These are phyloP conservation scores for Crematogaster levior DNA, from an alignment of 2,888 invertebrate genomes.

Conservation along the genomic window DNA sequence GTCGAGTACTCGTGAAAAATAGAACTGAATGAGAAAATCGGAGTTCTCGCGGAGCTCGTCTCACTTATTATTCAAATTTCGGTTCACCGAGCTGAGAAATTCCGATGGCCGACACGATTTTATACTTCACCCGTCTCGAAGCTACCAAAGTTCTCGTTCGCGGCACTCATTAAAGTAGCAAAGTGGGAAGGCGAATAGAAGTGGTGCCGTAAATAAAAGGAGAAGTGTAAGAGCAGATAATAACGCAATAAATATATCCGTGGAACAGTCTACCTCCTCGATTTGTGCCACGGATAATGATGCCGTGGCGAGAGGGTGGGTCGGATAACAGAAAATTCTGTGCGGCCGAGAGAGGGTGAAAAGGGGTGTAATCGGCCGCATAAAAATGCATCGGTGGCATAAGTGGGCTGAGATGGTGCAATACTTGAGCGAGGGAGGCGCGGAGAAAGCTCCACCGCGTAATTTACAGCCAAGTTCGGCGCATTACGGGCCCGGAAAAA, in stretches of 20 bases:
- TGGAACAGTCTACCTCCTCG: conserved; percentile 19
- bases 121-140: conserved; percentile 21
- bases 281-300: conserved; percentile 61
- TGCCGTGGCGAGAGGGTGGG: conserved; percentile 56
- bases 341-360: conserved; percentile 45
- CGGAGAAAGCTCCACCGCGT: conserved; percentile 41
- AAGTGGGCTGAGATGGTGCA: conserved; percentile 71
- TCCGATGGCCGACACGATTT: conserved; percentile 40
- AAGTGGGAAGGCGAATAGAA: conserved; percentile 43
- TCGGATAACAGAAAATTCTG: conserved; percentile 45
- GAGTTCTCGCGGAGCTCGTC: conserved; percentile 26
- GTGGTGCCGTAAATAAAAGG: conserved; percentile 46
- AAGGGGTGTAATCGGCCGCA: conserved; percentile 69
- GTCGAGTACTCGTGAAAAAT: conserved; percentile 9
- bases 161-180: conserved; percentile 45
- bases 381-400: conserved; percentile 74
- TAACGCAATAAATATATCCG: conserved; percentile 53
- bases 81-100: conserved; percentile 18
- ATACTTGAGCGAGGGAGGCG: conserved; percentile 65
- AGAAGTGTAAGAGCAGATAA: conserved; percentile 49
- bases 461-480: conserved; percentile 70
- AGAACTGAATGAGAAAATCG: background rate
- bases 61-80: conserved; percentile 47
- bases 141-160: conserved; percentile 24
- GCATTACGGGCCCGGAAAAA: conserved; percentile 55